Evolutionary conservation across 2,888 invertebrate genomes (phyloP), one percentile per base, ranked within the genome.

Genomic region (Tyria jacobaeae): DNA sequence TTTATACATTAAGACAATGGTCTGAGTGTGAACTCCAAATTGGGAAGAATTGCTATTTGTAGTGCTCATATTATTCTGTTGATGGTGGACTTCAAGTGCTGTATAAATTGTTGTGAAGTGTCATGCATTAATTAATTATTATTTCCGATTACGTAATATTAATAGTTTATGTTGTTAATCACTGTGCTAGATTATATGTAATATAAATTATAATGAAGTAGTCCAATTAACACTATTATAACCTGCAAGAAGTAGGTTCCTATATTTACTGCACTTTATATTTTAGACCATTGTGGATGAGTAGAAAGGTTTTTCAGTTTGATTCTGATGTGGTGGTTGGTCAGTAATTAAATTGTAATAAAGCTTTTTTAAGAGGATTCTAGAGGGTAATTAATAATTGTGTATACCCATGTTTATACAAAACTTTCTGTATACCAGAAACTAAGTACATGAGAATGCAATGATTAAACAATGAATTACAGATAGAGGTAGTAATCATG

Each of bases 161-260:
- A 62, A 62, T 70, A n/a, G 62, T 64, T 65, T 74, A 55, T 56
- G 57, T 74, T 71, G 69, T 74, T 71, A 64, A 76, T 70, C 66
- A 59, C 60, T 74, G 75, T 71, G 75, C 67, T 75, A 75, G 67
- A 68, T 70, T 70, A 70, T 70, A 72, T 52, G 62, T 71, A 77
- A 70, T 66, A 58, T 62, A 24, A 49, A 53, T 61, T 44, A 57
- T 25, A 58, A 54, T 64, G 67, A 58, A 62, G 56, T 78, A 70
- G 62, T 66, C 74, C 80, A 78, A 68, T 66, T 69, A 51, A 64
- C 57, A 60, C 66, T 64, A 67, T 48, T 57, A 64, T 68, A 68
- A 60, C 64, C 67, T 57, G 55, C 57, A 62, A 62, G 56, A 62
- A 62, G 56, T 62, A 72, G 48, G 21, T 63, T 50, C 41, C 21